A percentile compares a stretch with the other conserved stretches of the same genome.
Evolutionary conservation across 1,140 invertebrate species (phyloP).

Genomic region (Ceratina australensis): DNA sequence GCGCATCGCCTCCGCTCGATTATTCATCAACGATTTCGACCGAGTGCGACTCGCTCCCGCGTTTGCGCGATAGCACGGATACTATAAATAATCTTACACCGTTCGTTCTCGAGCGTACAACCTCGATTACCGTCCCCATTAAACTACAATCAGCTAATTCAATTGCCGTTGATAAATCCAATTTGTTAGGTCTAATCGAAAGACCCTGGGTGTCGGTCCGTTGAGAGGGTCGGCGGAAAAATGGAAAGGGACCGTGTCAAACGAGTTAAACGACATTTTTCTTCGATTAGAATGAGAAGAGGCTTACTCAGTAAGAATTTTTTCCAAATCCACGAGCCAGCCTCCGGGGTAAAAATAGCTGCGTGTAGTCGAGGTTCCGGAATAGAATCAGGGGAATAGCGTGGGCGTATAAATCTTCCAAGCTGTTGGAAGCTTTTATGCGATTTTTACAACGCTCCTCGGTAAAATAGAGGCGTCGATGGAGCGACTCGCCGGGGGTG

Average conservation of each 20-base stretch:
- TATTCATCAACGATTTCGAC: no score
- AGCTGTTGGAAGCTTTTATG: slow-evolving; percentile 61
- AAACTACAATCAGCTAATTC: slow-evolving; percentile 1
- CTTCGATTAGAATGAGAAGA: no score
- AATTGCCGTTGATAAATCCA: slow-evolving; percentile 5
- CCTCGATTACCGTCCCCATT: background rate
- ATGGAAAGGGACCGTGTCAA: no score
- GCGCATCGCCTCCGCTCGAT: no score
- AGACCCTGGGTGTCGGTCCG: no score
- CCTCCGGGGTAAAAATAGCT: no score
- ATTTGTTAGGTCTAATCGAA: background rate
- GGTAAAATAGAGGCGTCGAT: slow-evolving; percentile 55
- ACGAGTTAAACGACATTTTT: no score
- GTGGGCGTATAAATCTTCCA: slow-evolving; percentile 50
- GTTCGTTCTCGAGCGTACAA: no score
- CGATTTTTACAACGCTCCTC: slow-evolving; percentile 60
- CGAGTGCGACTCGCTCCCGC: no score
- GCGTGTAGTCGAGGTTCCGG: background rate
- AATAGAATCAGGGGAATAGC: slow-evolving; percentile 25
- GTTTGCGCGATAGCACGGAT: background rate
- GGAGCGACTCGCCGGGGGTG: slow-evolving; percentile 19
- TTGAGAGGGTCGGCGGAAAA: no score
- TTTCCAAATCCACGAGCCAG: background rate
- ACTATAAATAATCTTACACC: background rate
- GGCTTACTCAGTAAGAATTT: no score